Percentiles rank a stretch among this genome's conserved stretches.
phyloP scores from a whole-genome alignment of 37 sponge, comb jelly and placozoan species.

The Ianthella basta region DNA sequence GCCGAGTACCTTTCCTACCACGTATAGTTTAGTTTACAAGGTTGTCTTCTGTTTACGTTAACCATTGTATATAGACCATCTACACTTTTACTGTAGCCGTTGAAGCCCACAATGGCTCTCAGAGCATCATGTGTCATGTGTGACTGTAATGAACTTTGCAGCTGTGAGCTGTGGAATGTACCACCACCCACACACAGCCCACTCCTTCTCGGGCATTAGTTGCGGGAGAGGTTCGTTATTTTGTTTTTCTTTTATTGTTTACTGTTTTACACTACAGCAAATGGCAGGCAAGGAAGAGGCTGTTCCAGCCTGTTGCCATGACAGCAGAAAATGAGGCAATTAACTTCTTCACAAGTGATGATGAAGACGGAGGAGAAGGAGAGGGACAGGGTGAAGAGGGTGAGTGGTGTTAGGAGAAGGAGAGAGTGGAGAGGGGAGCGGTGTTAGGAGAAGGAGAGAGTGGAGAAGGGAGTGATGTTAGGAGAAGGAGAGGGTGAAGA shows the following conservation, averaged over 20 bases:
- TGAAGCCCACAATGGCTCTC: no score
- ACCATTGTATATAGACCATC: no score
- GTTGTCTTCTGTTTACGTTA: no score
- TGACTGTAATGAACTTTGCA: no score
- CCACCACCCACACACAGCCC: no score
- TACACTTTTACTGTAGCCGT: no score
- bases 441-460: background rate
- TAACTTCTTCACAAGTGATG: constrained; percentile 21
- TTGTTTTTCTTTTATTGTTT: background rate
- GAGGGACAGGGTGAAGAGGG: background rate
- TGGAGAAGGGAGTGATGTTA: background rate
- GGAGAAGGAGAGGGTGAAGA: background rate
- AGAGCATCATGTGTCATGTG: no score
- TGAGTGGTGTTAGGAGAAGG: background rate
- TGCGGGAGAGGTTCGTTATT: no score
- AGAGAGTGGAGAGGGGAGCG: background rate
- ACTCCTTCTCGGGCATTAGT: no score
- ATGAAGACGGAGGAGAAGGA: constrained; percentile 6
- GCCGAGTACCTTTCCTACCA: no score
- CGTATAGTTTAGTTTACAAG: no score
- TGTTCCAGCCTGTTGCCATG: constrained; percentile 9
- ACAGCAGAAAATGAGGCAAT: constrained; percentile 22
- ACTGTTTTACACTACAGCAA: background rate
- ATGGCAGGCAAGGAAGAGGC: constrained; percentile 11
- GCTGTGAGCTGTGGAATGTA: no score